Evolutionary conservation across 2,797 vertebrate genomes (phyloP).

Genomic region (Poeciliopsis paucimaculata): DNA sequence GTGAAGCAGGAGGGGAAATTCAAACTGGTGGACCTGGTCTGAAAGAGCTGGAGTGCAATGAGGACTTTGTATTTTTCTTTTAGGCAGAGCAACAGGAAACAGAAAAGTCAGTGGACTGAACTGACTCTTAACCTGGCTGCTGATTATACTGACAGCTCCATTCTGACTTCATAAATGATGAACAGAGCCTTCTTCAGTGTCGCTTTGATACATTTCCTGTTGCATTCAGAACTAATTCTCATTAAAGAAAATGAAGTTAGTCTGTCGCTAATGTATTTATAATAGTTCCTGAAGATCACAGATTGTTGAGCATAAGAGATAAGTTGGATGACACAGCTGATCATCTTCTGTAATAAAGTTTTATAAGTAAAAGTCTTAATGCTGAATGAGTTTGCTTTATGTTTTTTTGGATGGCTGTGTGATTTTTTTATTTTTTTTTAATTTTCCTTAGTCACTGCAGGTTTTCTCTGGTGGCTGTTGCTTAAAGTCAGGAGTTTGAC

Average conservation of each 20-base stretch:
- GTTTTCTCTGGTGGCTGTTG: neutral
- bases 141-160: neutral
- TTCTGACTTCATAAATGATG: neutral
- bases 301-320: neutral
- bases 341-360: constrained; percentile 6
- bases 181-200: neutral
- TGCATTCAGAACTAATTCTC: neutral
- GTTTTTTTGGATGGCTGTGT: neutral
- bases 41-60: constrained; percentile 41
- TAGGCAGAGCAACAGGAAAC: neutral
- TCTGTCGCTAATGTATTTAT: neutral
- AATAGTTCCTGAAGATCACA: neutral
- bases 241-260: too few relatives aligned
- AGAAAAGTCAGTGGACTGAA: neutral
- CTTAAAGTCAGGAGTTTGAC: neutral
- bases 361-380: neutral
- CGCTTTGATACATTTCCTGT: neutral
- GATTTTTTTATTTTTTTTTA: too few relatives aligned
- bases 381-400: neutral
- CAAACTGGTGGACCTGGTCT: constrained; percentile 89
- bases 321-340: neutral
- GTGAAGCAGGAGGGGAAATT: constrained; percentile 86
- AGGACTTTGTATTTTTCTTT: neutral
- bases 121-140: neutral
- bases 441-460: neutral